Conservation (phyloP, 2,888 invertebrate genomes). For the Andrena minutula region DNA sequence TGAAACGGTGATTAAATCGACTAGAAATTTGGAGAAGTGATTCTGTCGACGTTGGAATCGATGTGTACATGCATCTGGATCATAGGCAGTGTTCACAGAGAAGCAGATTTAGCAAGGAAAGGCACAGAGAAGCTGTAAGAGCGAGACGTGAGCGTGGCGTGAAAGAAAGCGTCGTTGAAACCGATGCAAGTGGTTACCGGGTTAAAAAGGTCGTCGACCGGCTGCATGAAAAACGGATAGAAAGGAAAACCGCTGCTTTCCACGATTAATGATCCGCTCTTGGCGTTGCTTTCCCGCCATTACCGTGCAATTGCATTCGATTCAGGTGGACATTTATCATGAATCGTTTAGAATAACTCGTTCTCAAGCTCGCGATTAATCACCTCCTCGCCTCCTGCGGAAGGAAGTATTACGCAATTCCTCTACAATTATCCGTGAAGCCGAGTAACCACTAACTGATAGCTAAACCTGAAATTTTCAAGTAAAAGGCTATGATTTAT, state of each 20-base stretch:
- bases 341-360: neutral
- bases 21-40: too few species aligned
- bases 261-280: conserved; percentile 42
- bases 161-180: conserved; percentile 57
- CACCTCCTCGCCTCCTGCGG: too few species aligned
- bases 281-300: conserved; percentile 2
- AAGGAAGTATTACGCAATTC: too few species aligned
- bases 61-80: too few species aligned
- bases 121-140: conserved; percentile 43
- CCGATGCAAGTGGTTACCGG: conserved; percentile 41
- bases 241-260: conserved; percentile 61
- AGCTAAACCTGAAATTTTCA: too few species aligned
- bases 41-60: too few species aligned
- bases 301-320: neutral
- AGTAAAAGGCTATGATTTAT: too few species aligned
- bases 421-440: too few species aligned
- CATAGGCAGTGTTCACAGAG: neutral
- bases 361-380: neutral
- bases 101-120: neutral
- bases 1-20: too few species aligned
- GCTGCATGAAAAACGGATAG: conserved; percentile 32
- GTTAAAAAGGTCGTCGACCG: conserved; percentile 61
- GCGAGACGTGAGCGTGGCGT: conserved; percentile 36
- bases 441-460: too few species aligned
- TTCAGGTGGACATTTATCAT: neutral